Conservation (phyloP, 2,113 vertebrate genomes). For the Calypte anna region DNA sequence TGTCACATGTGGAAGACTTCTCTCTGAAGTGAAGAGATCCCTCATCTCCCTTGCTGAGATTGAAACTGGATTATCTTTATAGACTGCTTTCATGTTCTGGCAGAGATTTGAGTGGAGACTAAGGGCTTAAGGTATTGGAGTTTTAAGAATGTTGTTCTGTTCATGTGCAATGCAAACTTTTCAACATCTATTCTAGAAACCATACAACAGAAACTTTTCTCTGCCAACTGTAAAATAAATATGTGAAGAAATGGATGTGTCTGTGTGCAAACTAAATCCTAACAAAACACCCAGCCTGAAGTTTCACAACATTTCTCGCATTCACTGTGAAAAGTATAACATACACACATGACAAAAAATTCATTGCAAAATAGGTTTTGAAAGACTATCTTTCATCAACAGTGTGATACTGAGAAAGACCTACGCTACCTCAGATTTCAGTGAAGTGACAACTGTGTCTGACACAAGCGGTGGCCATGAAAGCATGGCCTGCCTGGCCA, state of each 20-base stretch:
- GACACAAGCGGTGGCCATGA: neutral
- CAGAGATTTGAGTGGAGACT: neutral
- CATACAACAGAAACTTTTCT: neutral
- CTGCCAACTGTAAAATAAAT: neutral
- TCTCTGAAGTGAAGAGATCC: neutral
- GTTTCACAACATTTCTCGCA: neutral
- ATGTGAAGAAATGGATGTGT: neutral
- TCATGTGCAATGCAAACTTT: neutral
- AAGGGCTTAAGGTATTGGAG: neutral
- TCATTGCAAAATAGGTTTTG: neutral
- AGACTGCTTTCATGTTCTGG: neutral
- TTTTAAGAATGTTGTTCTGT: neutral
- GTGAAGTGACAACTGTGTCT: accelerated
- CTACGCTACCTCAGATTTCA: neutral
- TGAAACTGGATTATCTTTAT: neutral
- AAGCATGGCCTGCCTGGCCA: too few species aligned
- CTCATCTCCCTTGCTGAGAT: neutral
- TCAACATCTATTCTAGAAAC: neutral
- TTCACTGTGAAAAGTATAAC: neutral
- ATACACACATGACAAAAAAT: neutral
- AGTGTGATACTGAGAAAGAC: neutral
- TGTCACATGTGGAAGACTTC: neutral
- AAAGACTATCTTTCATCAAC: neutral
- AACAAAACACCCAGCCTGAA: neutral
- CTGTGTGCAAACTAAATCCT: neutral